Percentiles rank a stretch among this genome's conserved stretches.
Conservation (phyloP, 2,797 vertebrate species). For the Pygocentrus nattereri region DNA sequence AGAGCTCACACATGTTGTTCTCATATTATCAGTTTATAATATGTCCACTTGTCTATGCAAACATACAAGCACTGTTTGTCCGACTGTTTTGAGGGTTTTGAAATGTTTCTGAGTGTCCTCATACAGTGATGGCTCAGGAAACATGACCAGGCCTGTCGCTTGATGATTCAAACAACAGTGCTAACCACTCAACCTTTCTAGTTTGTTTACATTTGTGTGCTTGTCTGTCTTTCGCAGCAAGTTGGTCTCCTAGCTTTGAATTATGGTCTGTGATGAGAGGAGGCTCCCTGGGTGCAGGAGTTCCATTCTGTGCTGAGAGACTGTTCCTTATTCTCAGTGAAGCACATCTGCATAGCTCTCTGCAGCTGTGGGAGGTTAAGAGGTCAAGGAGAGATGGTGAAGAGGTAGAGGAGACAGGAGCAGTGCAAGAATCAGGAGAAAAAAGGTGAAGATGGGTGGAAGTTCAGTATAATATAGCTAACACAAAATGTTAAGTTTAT, state of each 20-base stretch:
- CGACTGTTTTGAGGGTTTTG: conserved; percentile 16
- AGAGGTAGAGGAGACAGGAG: background rate
- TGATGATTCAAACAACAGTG: background rate
- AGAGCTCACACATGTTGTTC: conserved; percentile 34
- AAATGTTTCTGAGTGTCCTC: background rate
- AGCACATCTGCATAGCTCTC: background rate
- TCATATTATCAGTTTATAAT: conserved; percentile 31
- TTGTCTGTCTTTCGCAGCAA: background rate
- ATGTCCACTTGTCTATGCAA: conserved; percentile 2
- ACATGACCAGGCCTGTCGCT: conserved; percentile 3
- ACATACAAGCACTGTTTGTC: background rate
- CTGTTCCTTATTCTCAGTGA: background rate
- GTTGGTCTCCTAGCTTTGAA: conserved; percentile 20
- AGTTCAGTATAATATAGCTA: too few species aligned
- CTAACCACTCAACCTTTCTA: background rate
- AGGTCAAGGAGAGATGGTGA: background rate
- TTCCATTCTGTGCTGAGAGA: background rate
- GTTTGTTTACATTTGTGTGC: background rate
- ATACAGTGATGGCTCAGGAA: background rate
- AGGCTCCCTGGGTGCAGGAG: background rate
- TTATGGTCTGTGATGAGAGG: conserved; percentile 58
- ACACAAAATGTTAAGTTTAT: too few species aligned
- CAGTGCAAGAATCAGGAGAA: background rate
- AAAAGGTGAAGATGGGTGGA: background rate
- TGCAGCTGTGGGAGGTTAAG: background rate